Base-by-base conservation (phyloP, 2,888 invertebrate species). In the Zele albiditarsus region DNA sequence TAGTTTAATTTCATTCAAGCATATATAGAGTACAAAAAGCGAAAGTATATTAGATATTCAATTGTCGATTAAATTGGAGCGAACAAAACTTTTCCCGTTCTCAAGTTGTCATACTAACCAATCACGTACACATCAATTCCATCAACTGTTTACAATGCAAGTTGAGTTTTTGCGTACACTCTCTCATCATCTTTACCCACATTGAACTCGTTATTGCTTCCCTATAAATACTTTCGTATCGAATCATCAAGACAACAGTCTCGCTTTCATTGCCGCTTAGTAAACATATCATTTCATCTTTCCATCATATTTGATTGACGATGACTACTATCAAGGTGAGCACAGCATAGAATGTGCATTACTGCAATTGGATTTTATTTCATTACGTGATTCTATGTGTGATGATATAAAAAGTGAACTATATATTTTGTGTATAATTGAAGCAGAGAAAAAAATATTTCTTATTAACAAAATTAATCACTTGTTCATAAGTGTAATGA, bases 171-270 rank as follows among this genome's bases (percentile, higher is more conserved):
- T 74, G 72, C 70, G 73, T 65, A 66, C 28, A 67, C 70, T 60
- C 53, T 62, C 53, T 23, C 53, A 53, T 53, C 53, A 53, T 53
- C 73, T 76, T 65, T 72, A 75, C 68, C 75, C 70, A 70, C 58
- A 68, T 65, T 75, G 73, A 80, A 77, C 74, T 71, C 70, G 53
- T 75, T 67, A 63, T 77, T 75, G 77, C 70, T 81, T 80, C 79
- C 79, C 80, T 87, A 87, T 87, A 87, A 87, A 87, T 86, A 87
- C 86, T 77, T 83, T 79, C 80, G 80, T 75, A 74, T 76, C 75
- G 69, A 76, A 73, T 79, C 80, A 79, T 49, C 74, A 66, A 73
- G 75, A 82, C 80, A 83, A 86, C 85, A 87, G 87, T 87, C 82
- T 80, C 77, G 68, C 78, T 77, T 79, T 80, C 42, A 65, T 65